These are phyloP conservation scores for Sphinx pinastri DNA, from an alignment of 2,888 invertebrate genomes.

Conservation along the genomic window DNA sequence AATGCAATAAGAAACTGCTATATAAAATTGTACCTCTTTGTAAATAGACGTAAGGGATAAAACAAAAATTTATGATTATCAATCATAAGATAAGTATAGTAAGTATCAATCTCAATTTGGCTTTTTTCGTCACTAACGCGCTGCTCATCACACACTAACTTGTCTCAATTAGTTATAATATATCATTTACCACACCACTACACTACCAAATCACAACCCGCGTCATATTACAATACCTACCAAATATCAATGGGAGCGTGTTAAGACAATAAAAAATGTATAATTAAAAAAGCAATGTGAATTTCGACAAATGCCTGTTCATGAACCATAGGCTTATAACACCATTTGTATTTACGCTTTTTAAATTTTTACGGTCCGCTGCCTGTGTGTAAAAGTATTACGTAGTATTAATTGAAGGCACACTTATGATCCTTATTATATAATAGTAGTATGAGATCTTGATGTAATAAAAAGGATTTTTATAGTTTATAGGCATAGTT, in stretches of 20 bases:
- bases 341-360: slow-evolving; percentile 5
- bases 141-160: too few species aligned
- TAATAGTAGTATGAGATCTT: not conserved
- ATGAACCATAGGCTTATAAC: not conserved
- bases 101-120: too few species aligned
- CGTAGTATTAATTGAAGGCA: not conserved
- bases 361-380: slow-evolving; percentile 10
- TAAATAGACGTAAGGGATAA: too few species aligned
- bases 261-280: not conserved
- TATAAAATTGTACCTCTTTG: too few species aligned
- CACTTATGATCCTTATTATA: not conserved
- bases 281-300: not conserved
- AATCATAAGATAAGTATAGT: too few species aligned
- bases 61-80: too few species aligned
- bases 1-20: too few species aligned
- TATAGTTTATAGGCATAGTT: not conserved
- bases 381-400: slow-evolving; percentile 12
- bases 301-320: slow-evolving; percentile 10
- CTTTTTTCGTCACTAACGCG: too few species aligned
- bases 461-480: not conserved
- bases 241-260: not conserved
- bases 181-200: too few species aligned
- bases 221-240: too few species aligned
- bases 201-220: too few species aligned
- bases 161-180: too few species aligned